Evolutionary conservation across 2,797 vertebrate genomes (phyloP).

Genomic region (Coluber constrictor): DNA sequence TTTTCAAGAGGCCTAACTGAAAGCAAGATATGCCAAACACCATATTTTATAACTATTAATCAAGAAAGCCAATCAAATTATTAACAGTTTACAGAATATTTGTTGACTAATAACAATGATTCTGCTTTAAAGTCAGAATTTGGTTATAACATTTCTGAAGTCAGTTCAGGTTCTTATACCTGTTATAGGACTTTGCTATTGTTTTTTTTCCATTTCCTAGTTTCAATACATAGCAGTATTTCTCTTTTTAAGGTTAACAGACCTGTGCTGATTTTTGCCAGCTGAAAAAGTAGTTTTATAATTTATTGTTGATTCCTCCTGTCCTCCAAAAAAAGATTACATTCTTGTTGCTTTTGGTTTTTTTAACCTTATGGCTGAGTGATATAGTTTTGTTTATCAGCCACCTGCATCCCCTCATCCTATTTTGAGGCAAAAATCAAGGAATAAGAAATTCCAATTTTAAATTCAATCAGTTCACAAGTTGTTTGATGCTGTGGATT

Average conservation of each 20-base stretch:
- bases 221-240: slow-evolving; percentile 24
- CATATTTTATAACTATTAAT: background rate
- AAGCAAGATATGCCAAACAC: background rate
- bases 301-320: slow-evolving; percentile 19
- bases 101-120: background rate
- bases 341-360: slow-evolving; percentile 48
- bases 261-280: slow-evolving; percentile 27
- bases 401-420: slow-evolving; percentile 57
- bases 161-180: background rate
- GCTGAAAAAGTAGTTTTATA: slow-evolving; percentile 25
- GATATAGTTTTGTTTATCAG: slow-evolving; percentile 67
- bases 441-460: slow-evolving; percentile 69
- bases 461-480: slow-evolving; percentile 69
- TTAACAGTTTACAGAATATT: background rate
- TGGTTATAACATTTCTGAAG: background rate
- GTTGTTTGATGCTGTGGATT: slow-evolving; percentile 63
- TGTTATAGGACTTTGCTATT: slow-evolving; percentile 5
- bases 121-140: background rate
- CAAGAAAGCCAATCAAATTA: background rate
- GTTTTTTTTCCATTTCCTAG: slow-evolving; percentile 14
- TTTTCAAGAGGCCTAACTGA: background rate
- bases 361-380: slow-evolving; percentile 65
- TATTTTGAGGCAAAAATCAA: slow-evolving; percentile 64
- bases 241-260: slow-evolving; percentile 17
- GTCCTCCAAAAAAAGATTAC: slow-evolving; percentile 44